Evolutionary conservation across 1,140 invertebrate species (phyloP).

Genomic region (Drosophila biarmipes): DNA sequence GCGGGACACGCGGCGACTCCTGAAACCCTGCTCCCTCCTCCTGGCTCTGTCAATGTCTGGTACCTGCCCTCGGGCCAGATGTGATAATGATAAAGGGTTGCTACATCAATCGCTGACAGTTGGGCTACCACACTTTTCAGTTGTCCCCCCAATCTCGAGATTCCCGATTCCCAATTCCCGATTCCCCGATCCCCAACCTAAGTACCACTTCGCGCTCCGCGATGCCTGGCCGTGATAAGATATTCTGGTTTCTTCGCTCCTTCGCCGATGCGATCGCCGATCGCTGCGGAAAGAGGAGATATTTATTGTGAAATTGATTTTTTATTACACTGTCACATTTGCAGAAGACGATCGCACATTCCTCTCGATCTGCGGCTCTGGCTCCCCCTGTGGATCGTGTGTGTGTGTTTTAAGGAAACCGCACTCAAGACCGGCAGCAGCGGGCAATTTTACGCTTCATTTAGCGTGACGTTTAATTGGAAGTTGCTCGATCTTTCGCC

Average conservation of each 20-base stretch:
- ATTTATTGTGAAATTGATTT: slow-evolving; percentile 84
- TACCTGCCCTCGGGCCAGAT: slow-evolving; percentile 77
- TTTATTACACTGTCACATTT: slow-evolving; percentile 83
- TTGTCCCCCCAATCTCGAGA: slow-evolving; percentile 28
- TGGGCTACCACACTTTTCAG: slow-evolving; percentile 83
- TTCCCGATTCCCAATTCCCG: slow-evolving; percentile 1
- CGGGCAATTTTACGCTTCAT: slow-evolving; percentile 83
- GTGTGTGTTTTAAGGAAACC: slow-evolving; percentile 23
- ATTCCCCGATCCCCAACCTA: slow-evolving; percentile 37
- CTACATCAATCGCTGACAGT: slow-evolving; percentile 84
- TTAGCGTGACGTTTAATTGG: slow-evolving; percentile 83
- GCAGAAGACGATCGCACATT: slow-evolving; percentile 69
- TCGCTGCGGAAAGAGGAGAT: slow-evolving; percentile 36
- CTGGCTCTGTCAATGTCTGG: slow-evolving; percentile 38
- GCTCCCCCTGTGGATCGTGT: slow-evolving; percentile 12
- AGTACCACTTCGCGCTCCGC: slow-evolving; percentile 75
- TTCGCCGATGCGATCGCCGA: background rate
- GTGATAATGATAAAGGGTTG: slow-evolving; percentile 84
- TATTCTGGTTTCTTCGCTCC: slow-evolving; percentile 57
- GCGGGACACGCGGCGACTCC: slow-evolving; percentile 50
- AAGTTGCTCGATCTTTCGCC: slow-evolving; percentile 60
- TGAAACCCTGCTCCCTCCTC: background rate
- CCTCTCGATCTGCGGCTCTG: slow-evolving; percentile 14
- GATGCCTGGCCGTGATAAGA: slow-evolving; percentile 78
- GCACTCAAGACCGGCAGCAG: slow-evolving; percentile 78